Percentiles rank a stretch among this genome's conserved stretches.
phyloP scores from a whole-genome alignment of 2,888 invertebrate species.

The Mesoligia furuncula region DNA sequence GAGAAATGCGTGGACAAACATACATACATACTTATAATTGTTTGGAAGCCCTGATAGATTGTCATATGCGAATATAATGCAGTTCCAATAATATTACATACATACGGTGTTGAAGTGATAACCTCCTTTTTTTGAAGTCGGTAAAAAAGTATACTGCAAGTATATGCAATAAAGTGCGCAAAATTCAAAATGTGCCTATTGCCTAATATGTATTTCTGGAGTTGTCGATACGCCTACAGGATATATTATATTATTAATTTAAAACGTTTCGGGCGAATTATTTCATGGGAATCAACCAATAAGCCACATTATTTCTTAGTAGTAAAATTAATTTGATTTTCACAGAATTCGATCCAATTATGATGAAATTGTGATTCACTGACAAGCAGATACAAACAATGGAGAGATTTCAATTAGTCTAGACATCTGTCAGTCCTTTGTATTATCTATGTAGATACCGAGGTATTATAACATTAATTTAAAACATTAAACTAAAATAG shows the following conservation, averaged over 20 bases:
- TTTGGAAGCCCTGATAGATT: no score
- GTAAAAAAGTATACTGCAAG: no score
- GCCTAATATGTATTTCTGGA: no score
- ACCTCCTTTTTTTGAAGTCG: no score
- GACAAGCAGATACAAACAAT: slow-evolving; percentile 5
- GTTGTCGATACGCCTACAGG: neutral
- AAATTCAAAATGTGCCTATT: no score
- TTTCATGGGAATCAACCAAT: neutral
- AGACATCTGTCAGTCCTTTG: slow-evolving; percentile 6
- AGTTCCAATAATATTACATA: no score
- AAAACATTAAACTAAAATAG: slow-evolving; percentile 1
- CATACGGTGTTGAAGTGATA: no score
- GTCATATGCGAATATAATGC: no score
- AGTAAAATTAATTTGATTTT: slow-evolving; percentile 5
- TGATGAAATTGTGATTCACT: neutral
- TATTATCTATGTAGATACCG: neutral
- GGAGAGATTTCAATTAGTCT: neutral
- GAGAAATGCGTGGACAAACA: no score
- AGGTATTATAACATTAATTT: neutral
- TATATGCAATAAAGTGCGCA: no score
- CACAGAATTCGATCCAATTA: slow-evolving; percentile 17
- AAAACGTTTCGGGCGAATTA: neutral
- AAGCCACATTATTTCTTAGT: neutral
- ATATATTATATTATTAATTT: neutral
- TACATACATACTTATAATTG: no score